Base-by-base conservation (phyloP, 1,140 invertebrate species). In the Telenomus remus region DNA sequence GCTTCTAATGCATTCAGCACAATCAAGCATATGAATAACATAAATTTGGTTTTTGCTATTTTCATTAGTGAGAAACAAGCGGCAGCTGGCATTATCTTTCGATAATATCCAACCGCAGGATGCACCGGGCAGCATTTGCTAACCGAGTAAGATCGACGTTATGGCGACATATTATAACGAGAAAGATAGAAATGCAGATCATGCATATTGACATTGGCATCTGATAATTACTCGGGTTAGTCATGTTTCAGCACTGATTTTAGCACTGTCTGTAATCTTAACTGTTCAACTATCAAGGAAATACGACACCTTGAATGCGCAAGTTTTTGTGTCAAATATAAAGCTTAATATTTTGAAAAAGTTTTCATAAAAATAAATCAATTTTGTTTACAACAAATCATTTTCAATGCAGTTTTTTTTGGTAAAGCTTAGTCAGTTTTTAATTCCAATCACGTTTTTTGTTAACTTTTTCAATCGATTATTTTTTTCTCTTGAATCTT, bases 151-250 rank as follows among this genome's bases (percentile, higher is more conserved):
- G 46, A 65, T 50, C 27, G 65, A 50, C n/a, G n/a, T n/a, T 12
- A 19, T 54, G 19, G 37, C 19, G 13, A 16, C 13, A 13, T 27
- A 14, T 8, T 13, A 14, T 44, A 14, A 33, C 27, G 35, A 55
- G 19, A 9, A 33, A 69, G 44, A 44, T 47, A 19, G 16, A 42
- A 59, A 47, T 13, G 42, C 47, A 63, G 66, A 68, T 61, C 69
- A 64, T 74, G 60, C 57, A 69, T 74, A 84, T 81, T 84, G 81
- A 79, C 79, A 84, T 81, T 84, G 81, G 80, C 79, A 84, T 82
- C 80, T 68, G 80, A 81, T 82, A 82, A 84, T 84, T 82, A 84
- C 75, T 77, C 78, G 53, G 64, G 76, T 79, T 76, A 78, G 73
- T 74, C 60, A 63, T 78, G 79, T 79, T 78, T 71, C 72, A 69